Percentiles rank a stretch among this genome's conserved stretches.
These are phyloP conservation scores for Gymnothorax javanicus DNA, from an alignment of 2,797 vertebrate species.

Conservation along the genomic window DNA sequence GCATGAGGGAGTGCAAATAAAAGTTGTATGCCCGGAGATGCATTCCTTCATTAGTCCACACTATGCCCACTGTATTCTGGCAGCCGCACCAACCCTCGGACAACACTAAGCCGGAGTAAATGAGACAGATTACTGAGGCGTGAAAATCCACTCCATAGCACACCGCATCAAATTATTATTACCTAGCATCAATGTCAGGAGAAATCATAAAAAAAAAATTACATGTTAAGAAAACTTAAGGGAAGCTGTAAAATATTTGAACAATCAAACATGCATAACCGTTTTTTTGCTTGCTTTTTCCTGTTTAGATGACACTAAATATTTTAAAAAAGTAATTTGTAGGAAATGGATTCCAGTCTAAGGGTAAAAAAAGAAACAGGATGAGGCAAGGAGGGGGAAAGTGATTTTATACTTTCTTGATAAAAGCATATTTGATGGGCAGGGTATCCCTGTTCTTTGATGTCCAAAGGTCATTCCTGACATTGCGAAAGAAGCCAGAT, in stretches of 20 bases:
- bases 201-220: not conserved
- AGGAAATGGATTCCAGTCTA: not conserved
- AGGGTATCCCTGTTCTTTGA: not conserved
- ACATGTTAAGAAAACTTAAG: not conserved
- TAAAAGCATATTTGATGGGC: not conserved
- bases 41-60: too few species aligned
- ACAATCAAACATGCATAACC: not conserved
- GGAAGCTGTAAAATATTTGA: too few species aligned
- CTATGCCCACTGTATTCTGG: too few species aligned
- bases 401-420: not conserved
- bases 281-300: not conserved
- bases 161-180: not conserved
- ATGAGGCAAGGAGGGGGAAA: not conserved
- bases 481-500: not conserved
- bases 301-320: not conserved
- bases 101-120: too few species aligned
- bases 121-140: too few species aligned
- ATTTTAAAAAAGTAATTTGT: not conserved
- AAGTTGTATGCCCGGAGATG: too few species aligned
- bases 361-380: not conserved
- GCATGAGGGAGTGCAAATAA: too few species aligned
- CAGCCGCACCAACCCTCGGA: too few species aligned
- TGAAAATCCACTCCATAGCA: not conserved
- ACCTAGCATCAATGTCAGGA: not conserved
- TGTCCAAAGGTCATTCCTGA: not conserved